phyloP scores from a whole-genome alignment of 1,140 invertebrate species.

The Potamilus streckersoni region DNA sequence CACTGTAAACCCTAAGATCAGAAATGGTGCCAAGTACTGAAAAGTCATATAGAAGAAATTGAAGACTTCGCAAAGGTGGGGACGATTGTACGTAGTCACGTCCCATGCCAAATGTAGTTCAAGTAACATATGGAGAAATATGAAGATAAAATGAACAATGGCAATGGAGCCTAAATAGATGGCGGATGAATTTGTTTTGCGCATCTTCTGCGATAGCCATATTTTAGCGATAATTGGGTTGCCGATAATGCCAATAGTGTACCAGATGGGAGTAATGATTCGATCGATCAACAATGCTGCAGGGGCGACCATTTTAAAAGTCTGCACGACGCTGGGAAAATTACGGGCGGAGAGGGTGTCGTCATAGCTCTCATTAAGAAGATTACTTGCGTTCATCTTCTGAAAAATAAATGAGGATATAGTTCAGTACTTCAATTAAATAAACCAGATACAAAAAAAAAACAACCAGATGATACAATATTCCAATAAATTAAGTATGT shows the following conservation, averaged over 20 bases:
- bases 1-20: constrained; percentile 83
- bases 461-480: too few species aligned
- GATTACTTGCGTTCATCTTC: too few species aligned
- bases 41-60: constrained; percentile 53
- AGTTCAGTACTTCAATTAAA: too few species aligned
- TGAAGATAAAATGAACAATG: constrained; percentile 60
- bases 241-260: constrained; percentile 59
- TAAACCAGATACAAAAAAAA: too few species aligned
- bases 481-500: too few species aligned
- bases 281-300: constrained; percentile 43
- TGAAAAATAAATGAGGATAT: too few species aligned
- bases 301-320: constrained; percentile 36
- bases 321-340: constrained; percentile 1
- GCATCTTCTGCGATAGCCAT: constrained; percentile 58
- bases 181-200: constrained; percentile 63
- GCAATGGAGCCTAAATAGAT: constrained; percentile 63
- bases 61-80: constrained; percentile 53
- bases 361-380: too few species aligned
- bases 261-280: constrained; percentile 59
- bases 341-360: too few species aligned
- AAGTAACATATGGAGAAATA: constrained; percentile 56
- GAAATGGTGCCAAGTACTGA: constrained; percentile 60
- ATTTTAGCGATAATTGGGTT: constrained; percentile 60
- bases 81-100: constrained; percentile 42
- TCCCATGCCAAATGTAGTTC: constrained; percentile 57